phyloP scores from a whole-genome alignment of 2,797 vertebrate species.

The Leptodactylus fallax region DNA sequence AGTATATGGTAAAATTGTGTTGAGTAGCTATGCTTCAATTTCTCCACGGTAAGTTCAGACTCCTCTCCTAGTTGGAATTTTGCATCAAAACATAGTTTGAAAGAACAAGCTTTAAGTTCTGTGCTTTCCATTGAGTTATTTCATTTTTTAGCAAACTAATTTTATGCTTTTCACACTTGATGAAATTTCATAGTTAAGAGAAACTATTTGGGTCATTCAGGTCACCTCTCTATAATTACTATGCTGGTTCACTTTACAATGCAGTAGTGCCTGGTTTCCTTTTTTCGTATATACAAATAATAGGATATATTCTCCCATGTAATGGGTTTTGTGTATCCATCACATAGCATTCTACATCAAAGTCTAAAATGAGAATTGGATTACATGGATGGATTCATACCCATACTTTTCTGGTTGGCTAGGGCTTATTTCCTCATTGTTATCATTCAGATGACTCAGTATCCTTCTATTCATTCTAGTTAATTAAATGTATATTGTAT shows the following conservation, averaged over 20 bases:
- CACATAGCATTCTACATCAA: slow-evolving; percentile 32
- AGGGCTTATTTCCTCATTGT: slow-evolving; percentile 17
- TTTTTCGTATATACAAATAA: slow-evolving; percentile 11
- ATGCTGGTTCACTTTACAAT: background rate
- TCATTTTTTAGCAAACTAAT: background rate
- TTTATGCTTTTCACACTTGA: background rate
- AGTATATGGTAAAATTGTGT: too few relatives aligned
- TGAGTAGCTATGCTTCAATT: too few relatives aligned
- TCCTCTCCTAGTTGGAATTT: background rate
- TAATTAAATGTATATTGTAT: slow-evolving; percentile 56
- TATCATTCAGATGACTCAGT: slow-evolving; percentile 31
- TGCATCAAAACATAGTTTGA: background rate
- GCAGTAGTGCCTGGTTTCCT: background rate
- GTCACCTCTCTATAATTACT: background rate
- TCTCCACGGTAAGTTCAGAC: too few relatives aligned
- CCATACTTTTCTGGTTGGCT: slow-evolving; percentile 39
- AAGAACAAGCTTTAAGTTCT: background rate
- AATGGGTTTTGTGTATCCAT: slow-evolving; percentile 36
- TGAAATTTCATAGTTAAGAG: background rate
- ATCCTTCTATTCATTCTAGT: slow-evolving; percentile 36
- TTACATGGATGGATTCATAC: slow-evolving; percentile 47
- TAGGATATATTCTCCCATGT: slow-evolving; percentile 59
- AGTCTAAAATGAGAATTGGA: slow-evolving; percentile 45
- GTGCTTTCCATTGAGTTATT: background rate
- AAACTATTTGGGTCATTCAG: background rate